Evolutionary conservation across 1,140 invertebrate species (phyloP), one percentile per base, ranked within the genome.

Genomic region (Hermatobates lingyangjiaoensis): DNA sequence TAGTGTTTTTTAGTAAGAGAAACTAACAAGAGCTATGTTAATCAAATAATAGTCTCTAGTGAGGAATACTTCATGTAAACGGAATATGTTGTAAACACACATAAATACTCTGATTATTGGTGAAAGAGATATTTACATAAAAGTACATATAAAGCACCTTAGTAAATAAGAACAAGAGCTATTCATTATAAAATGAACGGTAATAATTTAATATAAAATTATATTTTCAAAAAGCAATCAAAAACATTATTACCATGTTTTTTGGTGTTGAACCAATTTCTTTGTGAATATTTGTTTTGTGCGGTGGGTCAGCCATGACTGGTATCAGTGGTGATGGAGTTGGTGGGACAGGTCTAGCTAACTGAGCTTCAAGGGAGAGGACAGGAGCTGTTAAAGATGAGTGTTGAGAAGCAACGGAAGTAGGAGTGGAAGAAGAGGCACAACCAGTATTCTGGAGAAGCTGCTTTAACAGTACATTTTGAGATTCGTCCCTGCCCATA

Each of bases 381-480:
- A 81, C 79, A n/a, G 74, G 61, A 0, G 79, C 77, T 48, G 81
- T 64, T 58, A 71, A 76, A 1, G 77, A 73, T 0, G 76, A 72
- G 46, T 74, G 66, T 62, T 71, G 71, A n/a, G 49, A 24, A 57
- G 62, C 2, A 42, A 4, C 5, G 61, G 58, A 57, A 59, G 66
- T 51, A 25, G 71, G 67, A 52, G 68, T 68, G 58, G 62, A 67
- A 20, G 64, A 63, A 30, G 72, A 69, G 4, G 74, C 75, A 62
- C 76, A 80, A 4, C 74, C 83, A 10, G 83, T 85, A 58, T 88
- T 91, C 63, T 92, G 87, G 20, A 94, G 63, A 24, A 94, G 67
- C 63, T 93, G 85, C 61, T 93, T 93, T 20, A 94, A 64, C 18
- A 94, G 64, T 10, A 89, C 87, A 68, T 93, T 91, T 62, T 90